Evolutionary conservation across 2,888 invertebrate species (phyloP).

Genomic region (Minunthozetes semirufus): DNA sequence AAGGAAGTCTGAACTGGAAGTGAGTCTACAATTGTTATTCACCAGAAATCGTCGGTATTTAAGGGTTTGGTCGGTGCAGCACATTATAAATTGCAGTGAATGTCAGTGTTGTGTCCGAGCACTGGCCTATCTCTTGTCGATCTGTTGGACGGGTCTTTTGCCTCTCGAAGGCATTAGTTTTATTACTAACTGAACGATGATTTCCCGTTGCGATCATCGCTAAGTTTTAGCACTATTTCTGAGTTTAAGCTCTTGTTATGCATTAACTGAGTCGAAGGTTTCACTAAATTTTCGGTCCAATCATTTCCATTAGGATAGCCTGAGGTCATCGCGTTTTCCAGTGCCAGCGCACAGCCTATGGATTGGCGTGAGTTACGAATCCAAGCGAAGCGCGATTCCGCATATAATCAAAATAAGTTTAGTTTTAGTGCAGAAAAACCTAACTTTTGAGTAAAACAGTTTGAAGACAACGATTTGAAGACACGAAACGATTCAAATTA

Average conservation of each 20-base stretch:
- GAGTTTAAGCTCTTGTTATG: not conserved
- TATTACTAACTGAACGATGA: not conserved
- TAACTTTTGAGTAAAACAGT: not conserved
- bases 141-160: not conserved
- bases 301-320: slow-evolving; percentile 12
- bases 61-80: not conserved
- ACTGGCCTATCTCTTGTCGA: not conserved
- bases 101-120: not conserved
- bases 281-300: slow-evolving; percentile 3
- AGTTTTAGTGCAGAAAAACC: too few species aligned
- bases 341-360: not conserved
- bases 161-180: not conserved
- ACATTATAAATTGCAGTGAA: not conserved
- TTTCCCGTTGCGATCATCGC: not conserved
- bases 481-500: slow-evolving; percentile 4
- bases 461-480: not conserved
- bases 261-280: not conserved
- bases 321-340: not conserved
- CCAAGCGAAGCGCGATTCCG: not conserved
- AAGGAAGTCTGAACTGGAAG: too few species aligned
- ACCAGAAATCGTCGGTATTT: not conserved
- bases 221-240: not conserved
- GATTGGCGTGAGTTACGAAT: slow-evolving; percentile 1
- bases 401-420: slow-evolving; percentile 10
- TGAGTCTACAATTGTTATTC: not conserved